phyloP scores from a whole-genome alignment of 30 jellyfish, hydroid and myxozoan species.

The Nemopilema nomurai region DNA sequence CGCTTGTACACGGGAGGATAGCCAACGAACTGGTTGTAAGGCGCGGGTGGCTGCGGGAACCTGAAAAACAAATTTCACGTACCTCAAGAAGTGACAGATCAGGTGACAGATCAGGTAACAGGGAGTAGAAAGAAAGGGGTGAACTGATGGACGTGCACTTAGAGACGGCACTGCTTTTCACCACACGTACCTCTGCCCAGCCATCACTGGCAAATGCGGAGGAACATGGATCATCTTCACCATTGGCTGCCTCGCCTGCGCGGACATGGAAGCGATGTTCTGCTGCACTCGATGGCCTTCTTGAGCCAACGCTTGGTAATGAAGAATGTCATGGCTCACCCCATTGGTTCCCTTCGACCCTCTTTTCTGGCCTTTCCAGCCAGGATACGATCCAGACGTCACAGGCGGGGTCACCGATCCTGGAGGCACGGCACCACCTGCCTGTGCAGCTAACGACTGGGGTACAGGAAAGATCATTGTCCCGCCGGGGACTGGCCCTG shows the following conservation, averaged over 20 bases:
- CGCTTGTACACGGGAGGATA: constrained; percentile 44
- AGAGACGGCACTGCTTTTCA: no score
- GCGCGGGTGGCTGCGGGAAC: constrained; percentile 52
- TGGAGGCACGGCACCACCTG: constrained; percentile 19
- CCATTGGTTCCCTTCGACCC: constrained; percentile 42
- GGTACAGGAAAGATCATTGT: constrained; percentile 60
- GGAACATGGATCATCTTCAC: constrained; percentile 64
- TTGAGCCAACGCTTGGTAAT: constrained; percentile 65
- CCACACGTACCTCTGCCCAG: constrained; percentile 69
- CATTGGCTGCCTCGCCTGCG: constrained; percentile 39
- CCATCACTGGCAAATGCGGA: constrained; percentile 59
- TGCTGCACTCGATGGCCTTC: constrained; percentile 67
- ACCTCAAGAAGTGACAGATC: background rate
- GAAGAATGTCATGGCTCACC: constrained; percentile 41
- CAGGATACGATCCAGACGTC: constrained; percentile 48
- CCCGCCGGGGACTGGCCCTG: constrained; percentile 58
- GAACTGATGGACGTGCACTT: no score
- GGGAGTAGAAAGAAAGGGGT: no score
- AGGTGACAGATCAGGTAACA: background rate
- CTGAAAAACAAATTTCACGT: constrained; percentile 3
- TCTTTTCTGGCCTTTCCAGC: constrained; percentile 65
- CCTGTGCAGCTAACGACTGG: constrained; percentile 27
- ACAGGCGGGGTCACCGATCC: constrained; percentile 43
- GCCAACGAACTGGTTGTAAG: constrained; percentile 43
- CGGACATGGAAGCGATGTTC: constrained; percentile 40